Base-by-base conservation (phyloP, 2,888 invertebrate genomes). In the Fragum sueziense region DNA sequence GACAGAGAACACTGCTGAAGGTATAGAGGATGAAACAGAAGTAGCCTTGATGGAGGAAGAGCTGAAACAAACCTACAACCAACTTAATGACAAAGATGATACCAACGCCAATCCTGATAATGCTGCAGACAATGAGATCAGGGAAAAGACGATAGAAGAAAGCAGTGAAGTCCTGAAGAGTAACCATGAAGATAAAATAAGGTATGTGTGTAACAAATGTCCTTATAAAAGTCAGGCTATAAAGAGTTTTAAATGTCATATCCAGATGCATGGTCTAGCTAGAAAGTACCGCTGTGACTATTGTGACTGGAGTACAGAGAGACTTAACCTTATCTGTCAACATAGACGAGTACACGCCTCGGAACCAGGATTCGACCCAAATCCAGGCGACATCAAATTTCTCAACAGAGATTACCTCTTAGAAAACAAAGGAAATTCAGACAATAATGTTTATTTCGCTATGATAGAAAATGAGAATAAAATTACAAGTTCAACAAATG, bases 231-330 rank as follows among this genome's bases (percentile, higher is more conserved):
- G 89, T 62, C 87, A 87, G 70, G 86, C 87, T 20, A 75, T 88
- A n/a, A 88, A 89, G 72, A 86, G 87, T 73, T 89, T 87, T 71
- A 87, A 86, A 70, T 87, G 88, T 27, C 91, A 91, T 75, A 84
- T 85, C n/a, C 86, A 86, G 69, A 87, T 89, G 87, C 91, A 91
- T 86, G 89, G 89, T 14, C 52, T 86, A 27, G 88, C 83, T 71
- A 82, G 81, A 31, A 88, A 89, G 41, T 91, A 90, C 78, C 88
- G 86, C 31, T 92, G 92, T 80, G 91, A 91, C 73, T 89, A 86
- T 76, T 92, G 92, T 79, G 89, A 90, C 85, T 91, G 91, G 91
- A 90, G 90, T 79, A 86, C 89, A 27, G 89, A 91, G 72, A 76
- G 89, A 57, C 80, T 91, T 1, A 88, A 88, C 69, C 79, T 90